Evolutionary conservation across 37 sponge, comb jelly and placozoan species (phyloP).

Genomic region (Halisarca cf. caerulea): DNA sequence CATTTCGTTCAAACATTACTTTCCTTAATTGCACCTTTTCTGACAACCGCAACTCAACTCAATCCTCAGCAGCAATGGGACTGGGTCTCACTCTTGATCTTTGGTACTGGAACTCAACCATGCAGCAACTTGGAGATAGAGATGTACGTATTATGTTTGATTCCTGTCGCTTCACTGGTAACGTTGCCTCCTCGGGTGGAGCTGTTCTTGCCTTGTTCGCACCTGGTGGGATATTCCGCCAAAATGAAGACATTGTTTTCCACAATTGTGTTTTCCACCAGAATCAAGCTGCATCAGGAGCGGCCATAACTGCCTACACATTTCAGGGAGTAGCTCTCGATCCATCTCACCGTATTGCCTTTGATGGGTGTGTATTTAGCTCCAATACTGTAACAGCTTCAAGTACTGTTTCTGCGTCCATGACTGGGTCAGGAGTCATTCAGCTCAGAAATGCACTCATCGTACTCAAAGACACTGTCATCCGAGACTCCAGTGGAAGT

Average conservation of each 20-base stretch:
- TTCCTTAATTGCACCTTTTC: slow-evolving; percentile 38
- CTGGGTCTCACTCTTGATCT: not conserved
- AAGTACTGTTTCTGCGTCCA: not conserved
- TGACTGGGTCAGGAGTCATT: not conserved
- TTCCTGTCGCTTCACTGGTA: not conserved
- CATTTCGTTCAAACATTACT: not conserved
- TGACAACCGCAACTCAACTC: slow-evolving; percentile 7
- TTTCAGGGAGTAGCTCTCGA: not conserved
- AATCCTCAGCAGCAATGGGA: not conserved
- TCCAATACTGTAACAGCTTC: not conserved
- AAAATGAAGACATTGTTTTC: not conserved
- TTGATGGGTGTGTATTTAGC: not conserved
- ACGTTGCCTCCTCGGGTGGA: slow-evolving; percentile 2
- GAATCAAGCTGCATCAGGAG: slow-evolving; percentile 26
- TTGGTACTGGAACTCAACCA: not conserved
- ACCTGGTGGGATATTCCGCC: not conserved
- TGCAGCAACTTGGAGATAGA: not conserved
- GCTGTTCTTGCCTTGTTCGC: not conserved
- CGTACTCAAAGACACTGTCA: not conserved
- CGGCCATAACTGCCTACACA: slow-evolving; percentile 9
- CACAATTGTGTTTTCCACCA: not conserved
- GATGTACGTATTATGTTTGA: not conserved
- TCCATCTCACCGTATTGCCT: not conserved
- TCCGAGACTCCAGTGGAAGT: not conserved
- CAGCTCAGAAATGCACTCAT: not conserved